Evolutionary conservation across 2,113 vertebrate species (phyloP), one percentile per base, ranked within the genome.

Genomic region (Suricata suricatta): DNA sequence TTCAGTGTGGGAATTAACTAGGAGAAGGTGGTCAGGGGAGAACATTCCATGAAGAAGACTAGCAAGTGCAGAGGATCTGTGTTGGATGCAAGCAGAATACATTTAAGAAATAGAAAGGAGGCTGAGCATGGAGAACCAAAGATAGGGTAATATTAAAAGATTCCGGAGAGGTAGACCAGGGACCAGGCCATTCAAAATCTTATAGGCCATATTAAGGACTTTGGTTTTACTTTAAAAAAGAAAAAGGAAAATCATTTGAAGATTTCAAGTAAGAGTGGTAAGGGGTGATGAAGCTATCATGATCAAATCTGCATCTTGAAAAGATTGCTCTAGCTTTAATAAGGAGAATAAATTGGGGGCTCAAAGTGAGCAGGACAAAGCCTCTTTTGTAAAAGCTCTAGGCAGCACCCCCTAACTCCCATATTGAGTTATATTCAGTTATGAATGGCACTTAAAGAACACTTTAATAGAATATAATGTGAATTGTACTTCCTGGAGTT

Each of bases 201-300:
- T 79, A 66, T 10, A 72, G 29, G 19, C 63, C 33, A 60, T 66
- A 72, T 54, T 38, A 88, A 88, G n/a, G 69, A 88, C 8, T 52
- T 50, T 64, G 44, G 33, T 27, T 92, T 86, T 63, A 82, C 69
- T 90, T 96, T 81, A 21, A 90, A 93, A 93, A 64, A 41, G 41
- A 41, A 47, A 86, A n/a, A 69, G 27, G 50, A 66, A 89, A 95
- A 52, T 57, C 47, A 76, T 90, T 69, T 92, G 74, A 64, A 29
- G 29, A 64, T 88, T 76, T 95, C 80, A 77, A 47, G 68, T 50
- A 31, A n/a, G 63, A 93, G 14, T 64, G 13, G 19, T n/a, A 52
- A 80, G 15, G 11, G 35, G 15, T 69, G 17, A 71, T 14, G 71
- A 31, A 69, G 19, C 23, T 41, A 16, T 66, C 15, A 77, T 7